Conservation (phyloP, 2,113 vertebrate genomes). For the Sardina pilchardus region DNA sequence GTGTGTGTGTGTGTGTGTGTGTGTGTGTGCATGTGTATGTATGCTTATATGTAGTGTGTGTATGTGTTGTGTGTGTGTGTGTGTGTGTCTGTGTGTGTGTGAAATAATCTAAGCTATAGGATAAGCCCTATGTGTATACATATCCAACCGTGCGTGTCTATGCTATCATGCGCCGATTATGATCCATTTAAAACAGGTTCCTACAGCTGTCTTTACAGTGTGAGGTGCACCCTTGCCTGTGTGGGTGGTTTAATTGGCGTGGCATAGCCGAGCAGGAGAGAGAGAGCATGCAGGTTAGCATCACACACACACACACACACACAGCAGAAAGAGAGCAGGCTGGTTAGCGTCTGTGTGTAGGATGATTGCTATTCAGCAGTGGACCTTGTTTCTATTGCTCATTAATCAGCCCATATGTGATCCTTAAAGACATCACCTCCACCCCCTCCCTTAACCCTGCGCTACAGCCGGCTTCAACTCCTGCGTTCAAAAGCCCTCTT, state of each 20-base stretch:
- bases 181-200: neutral
- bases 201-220: neutral
- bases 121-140: neutral
- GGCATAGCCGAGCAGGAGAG: no score
- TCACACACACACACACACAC: no score
- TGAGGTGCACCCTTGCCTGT: neutral
- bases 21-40: neutral
- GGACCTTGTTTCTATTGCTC: neutral
- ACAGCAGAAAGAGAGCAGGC: neutral
- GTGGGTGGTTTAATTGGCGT: constrained; percentile 32
- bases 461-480: neutral
- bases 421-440: neutral
- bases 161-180: neutral
- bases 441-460: neutral
- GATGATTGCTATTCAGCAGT: constrained; percentile 1
- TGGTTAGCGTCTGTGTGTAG: constrained; percentile 25
- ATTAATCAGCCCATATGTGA: neutral
- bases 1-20: neutral
- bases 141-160: neutral
- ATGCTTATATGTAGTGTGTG: neutral
- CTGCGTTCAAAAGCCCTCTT: neutral
- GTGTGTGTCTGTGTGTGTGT: neutral
- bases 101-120: neutral
- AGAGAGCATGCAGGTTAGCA: constrained; percentile 8
- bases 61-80: neutral